Conservation (phyloP, 2,888 invertebrate species). For the Cheilosia vernalis region DNA sequence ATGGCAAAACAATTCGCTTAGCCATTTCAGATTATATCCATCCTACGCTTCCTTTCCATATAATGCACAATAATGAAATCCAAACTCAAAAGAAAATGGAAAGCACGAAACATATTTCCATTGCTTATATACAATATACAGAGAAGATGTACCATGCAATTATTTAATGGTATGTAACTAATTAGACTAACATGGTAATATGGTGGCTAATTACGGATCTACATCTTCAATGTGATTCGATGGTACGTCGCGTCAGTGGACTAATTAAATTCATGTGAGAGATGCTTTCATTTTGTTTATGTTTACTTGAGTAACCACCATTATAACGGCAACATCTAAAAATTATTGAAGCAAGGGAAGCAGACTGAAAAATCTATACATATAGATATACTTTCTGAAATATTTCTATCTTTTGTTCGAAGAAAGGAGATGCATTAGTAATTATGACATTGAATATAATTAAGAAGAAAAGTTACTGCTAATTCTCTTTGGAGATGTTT, state of each 20-base stretch:
- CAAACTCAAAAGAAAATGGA: constrained; percentile 38
- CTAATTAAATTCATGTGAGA: constrained; percentile 65
- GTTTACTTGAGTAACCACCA: constrained; percentile 41
- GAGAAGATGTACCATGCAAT: constrained; percentile 42
- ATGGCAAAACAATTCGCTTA: too few relatives aligned
- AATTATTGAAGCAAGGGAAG: constrained; percentile 65
- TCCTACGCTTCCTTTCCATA: too few relatives aligned
- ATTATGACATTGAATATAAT: too few relatives aligned
- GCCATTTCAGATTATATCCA: too few relatives aligned
- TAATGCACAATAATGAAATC: not conserved
- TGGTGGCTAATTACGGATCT: constrained; percentile 52
- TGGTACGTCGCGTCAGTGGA: constrained; percentile 14
- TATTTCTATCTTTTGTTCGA: not conserved
- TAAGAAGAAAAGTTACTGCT: too few relatives aligned
- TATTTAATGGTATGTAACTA: constrained; percentile 63
- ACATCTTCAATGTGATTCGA: constrained; percentile 34
- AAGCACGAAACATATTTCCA: constrained; percentile 33
- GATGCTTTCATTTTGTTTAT: constrained; percentile 58
- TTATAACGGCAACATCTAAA: constrained; percentile 40
- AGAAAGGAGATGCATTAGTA: constrained; percentile 15
- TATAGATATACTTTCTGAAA: constrained; percentile 43
- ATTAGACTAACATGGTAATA: constrained; percentile 51
- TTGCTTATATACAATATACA: not conserved
- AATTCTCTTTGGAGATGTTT: too few relatives aligned
- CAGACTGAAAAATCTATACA: not conserved